Conservation (phyloP, 2,888 invertebrate genomes). For the Mycalesis mineus region DNA sequence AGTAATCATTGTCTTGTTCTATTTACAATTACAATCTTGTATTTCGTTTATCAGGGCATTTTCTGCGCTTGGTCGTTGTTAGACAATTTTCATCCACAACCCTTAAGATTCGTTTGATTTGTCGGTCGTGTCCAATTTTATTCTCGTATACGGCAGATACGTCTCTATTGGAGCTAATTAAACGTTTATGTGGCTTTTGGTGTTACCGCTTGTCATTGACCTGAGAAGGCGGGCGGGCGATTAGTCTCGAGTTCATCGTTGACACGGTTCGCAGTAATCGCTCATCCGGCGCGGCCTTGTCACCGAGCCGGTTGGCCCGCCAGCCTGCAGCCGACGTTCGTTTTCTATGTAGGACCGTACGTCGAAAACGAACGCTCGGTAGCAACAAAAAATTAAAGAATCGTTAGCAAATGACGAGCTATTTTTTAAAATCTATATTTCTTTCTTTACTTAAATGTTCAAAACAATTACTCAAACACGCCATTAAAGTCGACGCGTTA, state of each 20-base stretch:
- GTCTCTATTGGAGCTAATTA: slow-evolving; percentile 7
- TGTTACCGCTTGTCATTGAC: slow-evolving; percentile 39
- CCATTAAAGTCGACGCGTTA: too few relatives aligned
- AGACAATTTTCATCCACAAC: too few relatives aligned
- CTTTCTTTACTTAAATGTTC: too few relatives aligned
- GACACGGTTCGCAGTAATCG: slow-evolving; percentile 67
- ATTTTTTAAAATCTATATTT: too few relatives aligned
- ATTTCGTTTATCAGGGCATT: too few relatives aligned
- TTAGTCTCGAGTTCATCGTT: slow-evolving; percentile 59
- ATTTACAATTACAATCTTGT: too few relatives aligned
- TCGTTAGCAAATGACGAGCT: too few relatives aligned
- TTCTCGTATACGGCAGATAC: neutral
- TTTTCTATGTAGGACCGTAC: neutral
- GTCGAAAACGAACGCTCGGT: neutral
- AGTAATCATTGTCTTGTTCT: too few relatives aligned
- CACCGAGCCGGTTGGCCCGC: slow-evolving; percentile 29
- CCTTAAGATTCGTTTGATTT: neutral
- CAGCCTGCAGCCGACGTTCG: neutral
- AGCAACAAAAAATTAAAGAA: too few relatives aligned
- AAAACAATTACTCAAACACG: too few relatives aligned
- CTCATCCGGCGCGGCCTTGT: slow-evolving; percentile 66
- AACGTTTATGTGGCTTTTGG: slow-evolving; percentile 16
- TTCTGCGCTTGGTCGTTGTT: too few relatives aligned
- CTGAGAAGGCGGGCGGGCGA: slow-evolving; percentile 50
- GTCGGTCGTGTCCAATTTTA: slow-evolving; percentile 1